Evolutionary conservation across 2,888 invertebrate species (phyloP), one percentile per base, ranked within the genome.

Genomic region (Pherbina coryleti): DNA sequence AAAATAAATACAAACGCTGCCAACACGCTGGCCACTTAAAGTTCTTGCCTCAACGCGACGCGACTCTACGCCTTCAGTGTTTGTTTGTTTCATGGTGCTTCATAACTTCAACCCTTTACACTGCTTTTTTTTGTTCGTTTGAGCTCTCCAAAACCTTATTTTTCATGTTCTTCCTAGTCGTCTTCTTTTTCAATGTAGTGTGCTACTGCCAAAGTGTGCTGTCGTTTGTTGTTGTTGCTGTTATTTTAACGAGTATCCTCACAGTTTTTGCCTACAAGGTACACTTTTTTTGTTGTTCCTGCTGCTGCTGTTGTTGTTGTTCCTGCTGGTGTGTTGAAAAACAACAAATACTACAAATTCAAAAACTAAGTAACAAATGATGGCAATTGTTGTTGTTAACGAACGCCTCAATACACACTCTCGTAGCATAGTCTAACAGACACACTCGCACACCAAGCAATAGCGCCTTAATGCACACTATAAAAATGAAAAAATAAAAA

Each of bases 341-440:
- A 57, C 72, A 57, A 37, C n/a, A 71, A 44, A 14, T 60, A 72
- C 57, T 31, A 57, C 19, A 34, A 71, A 70, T 14, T 22, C 49
- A 70, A 19, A 57, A 73, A 73, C 72, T 19, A 73, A 73, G 57
- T 73, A 73, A 73, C 60, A 57, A 73, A 60, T 73, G 37, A 55
- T 25, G 44, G 34, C 72, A 72, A 28, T 72, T 73, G 44, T 73
- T 73, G 34, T 73, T 60, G 72, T 73, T 44, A 73, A 60, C 72
- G 60, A 73, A 73, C 72, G 60, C 72, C 72, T 73, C 44, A 31
- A 70, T 51, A 55, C 60, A 37, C 7, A 19, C 55, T 55, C 55
- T 55, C 51, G n/a, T 31, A 31, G 51, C 53, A 31, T 37, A 37
- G 19, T n/a, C 17, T 25, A 5, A 25, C 22, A 44, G 19, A 49